These are phyloP conservation scores for Oceanites oceanicus DNA, from an alignment of 2,113 vertebrate species.

Conservation along the genomic window DNA sequence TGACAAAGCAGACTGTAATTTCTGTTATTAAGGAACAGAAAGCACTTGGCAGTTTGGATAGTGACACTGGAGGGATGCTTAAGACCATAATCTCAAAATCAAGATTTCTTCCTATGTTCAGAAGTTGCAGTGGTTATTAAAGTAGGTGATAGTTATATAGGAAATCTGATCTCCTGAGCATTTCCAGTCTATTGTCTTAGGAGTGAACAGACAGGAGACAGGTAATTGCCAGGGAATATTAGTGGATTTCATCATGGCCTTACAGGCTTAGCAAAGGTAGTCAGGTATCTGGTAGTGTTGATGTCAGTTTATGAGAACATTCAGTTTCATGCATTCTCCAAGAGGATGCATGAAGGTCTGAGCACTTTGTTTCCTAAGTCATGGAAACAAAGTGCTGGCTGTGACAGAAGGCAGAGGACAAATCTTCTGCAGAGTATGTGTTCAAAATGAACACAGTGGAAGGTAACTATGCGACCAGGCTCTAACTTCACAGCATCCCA, in stretches of 20 bases:
- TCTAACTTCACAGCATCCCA: not conserved
- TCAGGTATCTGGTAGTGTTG: not conserved
- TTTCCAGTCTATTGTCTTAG: not conserved
- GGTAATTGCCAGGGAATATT: not conserved
- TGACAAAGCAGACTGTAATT: not conserved
- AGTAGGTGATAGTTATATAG: not conserved
- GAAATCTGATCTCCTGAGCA: not conserved
- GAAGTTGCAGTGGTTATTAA: not conserved
- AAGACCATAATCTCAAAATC: not conserved
- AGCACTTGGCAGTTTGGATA: not conserved
- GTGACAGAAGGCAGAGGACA: not conserved
- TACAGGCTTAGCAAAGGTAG: not conserved
- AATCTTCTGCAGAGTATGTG: not conserved
- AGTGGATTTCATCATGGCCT: not conserved
- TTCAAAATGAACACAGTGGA: not conserved
- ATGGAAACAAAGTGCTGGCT: no score
- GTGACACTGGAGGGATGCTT: not conserved
- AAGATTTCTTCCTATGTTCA: not conserved
- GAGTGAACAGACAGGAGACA: not conserved
- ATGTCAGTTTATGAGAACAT: not conserved
- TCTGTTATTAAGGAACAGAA: not conserved
- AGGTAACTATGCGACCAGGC: not conserved
- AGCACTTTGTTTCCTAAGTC: not conserved
- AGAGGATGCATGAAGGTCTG: not conserved
- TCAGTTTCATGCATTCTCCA: not conserved